Evolutionary conservation across 2,888 invertebrate species (phyloP), one percentile per base, ranked within the genome.

Genomic region (Coecobrya sp.): DNA sequence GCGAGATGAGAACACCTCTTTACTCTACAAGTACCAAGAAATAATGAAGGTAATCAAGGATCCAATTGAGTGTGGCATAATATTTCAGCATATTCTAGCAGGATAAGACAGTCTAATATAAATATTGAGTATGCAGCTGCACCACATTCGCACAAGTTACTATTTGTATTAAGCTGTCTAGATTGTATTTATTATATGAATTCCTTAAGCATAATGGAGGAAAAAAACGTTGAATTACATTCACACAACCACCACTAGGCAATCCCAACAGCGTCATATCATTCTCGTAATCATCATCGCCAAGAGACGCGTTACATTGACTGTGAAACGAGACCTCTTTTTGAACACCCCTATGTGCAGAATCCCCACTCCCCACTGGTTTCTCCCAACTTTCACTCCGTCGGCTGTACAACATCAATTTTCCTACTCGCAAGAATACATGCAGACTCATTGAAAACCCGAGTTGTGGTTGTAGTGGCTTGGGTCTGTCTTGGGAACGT

Each of bases 21-120:
- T 45, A 11, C 45, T 10, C 22, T n/a, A 55, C 1, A n/a, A 55
- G 55, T 42, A n/a, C 45, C 42, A 27, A n/a, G 16, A 49, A 79
- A 52, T 79, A 79, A 79, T 79, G 27, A 52, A 52, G 25, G 27
- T 79, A 52, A 79, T 79, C 52, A 79, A 79, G 79, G 25, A 79
- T 42, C 36, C 36, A 70, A 30, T 70, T 16, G 62, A 65, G 25
- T 16, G 62, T 55, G 55, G 55, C 16, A 19, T 7, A 55, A 55
- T 55, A 55, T 55, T 55, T 19, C 19, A 55, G 19, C 2, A 55
- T 65, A 25, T 25, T 65, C 3, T 11, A 22, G 22, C 10, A 65
- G 25, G 1, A 49, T 36, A 36, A 4, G 36, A 36, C n/a, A 36
- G 36, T 36, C 3, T 36, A 7, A 36, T 4, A 4, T 2, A 36